phyloP scores from a whole-genome alignment of 2,888 invertebrate genomes.

The Unio delphinus region DNA sequence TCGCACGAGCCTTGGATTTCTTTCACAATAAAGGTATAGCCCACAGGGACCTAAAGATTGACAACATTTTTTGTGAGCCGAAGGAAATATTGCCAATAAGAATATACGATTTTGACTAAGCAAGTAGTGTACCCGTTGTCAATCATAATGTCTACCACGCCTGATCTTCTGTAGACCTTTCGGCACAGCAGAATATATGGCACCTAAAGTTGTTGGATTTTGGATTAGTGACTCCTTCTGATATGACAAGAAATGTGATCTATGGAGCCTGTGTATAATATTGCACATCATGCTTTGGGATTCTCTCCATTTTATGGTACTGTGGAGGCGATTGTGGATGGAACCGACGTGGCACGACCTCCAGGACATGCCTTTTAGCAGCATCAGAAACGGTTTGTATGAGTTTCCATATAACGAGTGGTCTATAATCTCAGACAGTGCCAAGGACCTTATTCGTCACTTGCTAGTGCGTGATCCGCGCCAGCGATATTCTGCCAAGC shows the following conservation, averaged over 20 bases:
- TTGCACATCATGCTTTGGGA: conserved; percentile 95
- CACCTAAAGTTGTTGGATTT: conserved; percentile 85
- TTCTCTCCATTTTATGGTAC: conserved; percentile 96
- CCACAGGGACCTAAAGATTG: conserved; percentile 93
- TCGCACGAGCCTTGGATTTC: too few relatives aligned
- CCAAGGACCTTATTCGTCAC: conserved; percentile 92
- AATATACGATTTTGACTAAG: conserved; percentile 98
- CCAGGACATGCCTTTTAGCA: conserved; percentile 90
- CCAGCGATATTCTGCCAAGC: too few relatives aligned
- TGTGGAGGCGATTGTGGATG: conserved; percentile 96
- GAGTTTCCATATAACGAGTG: conserved; percentile 91
- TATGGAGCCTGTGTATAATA: conserved; percentile 96
- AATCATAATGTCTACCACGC: conserved; percentile 83
- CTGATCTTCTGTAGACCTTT: conserved; percentile 94
- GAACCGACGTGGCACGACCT: conserved; percentile 88
- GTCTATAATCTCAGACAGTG: conserved; percentile 94
- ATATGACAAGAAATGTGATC: conserved; percentile 91
- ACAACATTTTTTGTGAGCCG: too few relatives aligned
- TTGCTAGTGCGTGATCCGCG: too few relatives aligned
- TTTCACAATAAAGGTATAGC: conserved; percentile 76
- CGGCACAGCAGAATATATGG: conserved; percentile 76
- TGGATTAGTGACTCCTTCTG: conserved; percentile 93
- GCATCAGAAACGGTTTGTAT: conserved; percentile 85
- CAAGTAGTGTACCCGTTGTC: conserved; percentile 83
- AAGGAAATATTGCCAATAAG: conserved; percentile 98